These are phyloP conservation scores for Patella pellucida DNA, from an alignment of 2,888 invertebrate species.

Conservation along the genomic window DNA sequence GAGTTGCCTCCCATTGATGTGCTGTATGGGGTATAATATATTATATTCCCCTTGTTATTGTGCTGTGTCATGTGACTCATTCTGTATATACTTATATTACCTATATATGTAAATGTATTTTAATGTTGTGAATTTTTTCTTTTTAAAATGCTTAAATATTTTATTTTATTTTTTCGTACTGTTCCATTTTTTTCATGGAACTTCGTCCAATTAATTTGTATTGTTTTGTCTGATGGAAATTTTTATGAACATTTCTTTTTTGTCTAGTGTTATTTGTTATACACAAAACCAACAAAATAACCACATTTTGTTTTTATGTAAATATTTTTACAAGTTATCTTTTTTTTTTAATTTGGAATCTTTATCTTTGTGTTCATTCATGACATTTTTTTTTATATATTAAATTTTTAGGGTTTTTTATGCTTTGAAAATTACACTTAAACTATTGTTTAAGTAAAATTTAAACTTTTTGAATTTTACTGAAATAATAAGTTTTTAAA, in stretches of 20 bases:
- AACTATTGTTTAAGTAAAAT: too few species aligned
- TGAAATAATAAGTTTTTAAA: too few species aligned
- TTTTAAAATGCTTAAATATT: not conserved
- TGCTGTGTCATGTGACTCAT: constrained; percentile 9
- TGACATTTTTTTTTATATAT: not conserved
- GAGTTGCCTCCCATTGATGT: constrained; percentile 11
- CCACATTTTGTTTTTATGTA: constrained; percentile 7
- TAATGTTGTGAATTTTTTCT: constrained; percentile 2
- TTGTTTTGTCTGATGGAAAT: constrained; percentile 6
- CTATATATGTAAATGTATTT: constrained; percentile 6
- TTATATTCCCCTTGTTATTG: constrained; percentile 10
- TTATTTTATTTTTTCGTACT: not conserved
- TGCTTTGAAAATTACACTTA: too few species aligned
- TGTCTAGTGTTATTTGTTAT: not conserved
- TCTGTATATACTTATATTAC: not conserved
- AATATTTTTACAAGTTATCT: not conserved
- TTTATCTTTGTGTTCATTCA: constrained; percentile 2
- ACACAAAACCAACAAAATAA: not conserved
- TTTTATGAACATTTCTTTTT: constrained; percentile 3
- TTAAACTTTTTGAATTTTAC: too few species aligned
- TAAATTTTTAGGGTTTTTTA: too few species aligned
- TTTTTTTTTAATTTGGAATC: not conserved
- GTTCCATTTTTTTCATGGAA: constrained; percentile 1
- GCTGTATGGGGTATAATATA: not conserved
- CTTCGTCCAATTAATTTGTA: constrained; percentile 6